Percentiles rank a stretch among this genome's conserved stretches.
These are phyloP conservation scores for Hycleus cichorii DNA, from an alignment of 1,140 invertebrate species.

Conservation along the genomic window DNA sequence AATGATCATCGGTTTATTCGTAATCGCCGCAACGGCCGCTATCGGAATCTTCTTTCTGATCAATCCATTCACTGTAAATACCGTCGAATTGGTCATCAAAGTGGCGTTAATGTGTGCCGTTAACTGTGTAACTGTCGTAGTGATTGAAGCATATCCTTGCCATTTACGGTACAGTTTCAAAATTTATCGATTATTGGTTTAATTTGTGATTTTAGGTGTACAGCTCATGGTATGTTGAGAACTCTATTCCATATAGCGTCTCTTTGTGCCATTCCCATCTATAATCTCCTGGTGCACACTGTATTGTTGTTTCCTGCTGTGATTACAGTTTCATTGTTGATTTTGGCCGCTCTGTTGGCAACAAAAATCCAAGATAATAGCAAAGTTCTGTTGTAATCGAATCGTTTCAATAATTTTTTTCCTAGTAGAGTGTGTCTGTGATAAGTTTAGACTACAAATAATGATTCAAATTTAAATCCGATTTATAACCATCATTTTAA, in stretches of 20 bases:
- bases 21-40: slow-evolving; percentile 19
- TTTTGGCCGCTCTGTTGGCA: slow-evolving; percentile 30
- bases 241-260: slow-evolving; percentile 35
- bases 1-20: slow-evolving; percentile 21
- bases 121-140: slow-evolving; percentile 30
- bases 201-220: slow-evolving; percentile 32
- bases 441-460: neutral
- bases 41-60: slow-evolving; percentile 34
- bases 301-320: slow-evolving; percentile 32
- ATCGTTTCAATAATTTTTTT: neutral
- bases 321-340: slow-evolving; percentile 28
- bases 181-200: neutral
- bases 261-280: slow-evolving; percentile 35
- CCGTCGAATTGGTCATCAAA: slow-evolving; percentile 29
- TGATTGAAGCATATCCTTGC: slow-evolving; percentile 36
- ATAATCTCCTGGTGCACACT: slow-evolving; percentile 26
- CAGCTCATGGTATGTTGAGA: slow-evolving; percentile 36
- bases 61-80: slow-evolving; percentile 24
- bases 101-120: slow-evolving; percentile 32
- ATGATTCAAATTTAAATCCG: no score
- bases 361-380: slow-evolving; percentile 37
- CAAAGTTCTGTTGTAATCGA: slow-evolving; percentile 32
- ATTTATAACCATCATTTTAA: no score
- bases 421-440: slow-evolving; percentile 12
- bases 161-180: slow-evolving; percentile 28